A percentile compares a stretch with the other conserved stretches of the same genome.
These are phyloP conservation scores for Paramormyrops hopkinsi DNA, from an alignment of 2,797 vertebrate species.

Conservation along the genomic window DNA sequence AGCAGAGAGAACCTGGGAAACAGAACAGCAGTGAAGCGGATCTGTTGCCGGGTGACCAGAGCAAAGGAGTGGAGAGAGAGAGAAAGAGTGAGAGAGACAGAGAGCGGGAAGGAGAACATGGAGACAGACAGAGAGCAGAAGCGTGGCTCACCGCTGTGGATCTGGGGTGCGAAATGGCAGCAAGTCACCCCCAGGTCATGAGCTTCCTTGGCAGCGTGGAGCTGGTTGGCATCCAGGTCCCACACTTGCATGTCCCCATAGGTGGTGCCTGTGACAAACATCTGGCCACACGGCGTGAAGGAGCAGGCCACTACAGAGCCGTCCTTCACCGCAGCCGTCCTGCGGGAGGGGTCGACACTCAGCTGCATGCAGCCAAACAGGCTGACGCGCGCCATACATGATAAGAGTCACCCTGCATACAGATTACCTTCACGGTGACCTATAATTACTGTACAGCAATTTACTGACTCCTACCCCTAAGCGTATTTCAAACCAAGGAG, in stretches of 20 bases:
- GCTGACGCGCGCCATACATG: background rate
- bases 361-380: background rate
- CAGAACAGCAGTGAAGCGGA: background rate
- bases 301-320: slow-evolving; percentile 82
- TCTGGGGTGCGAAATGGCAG: slow-evolving; percentile 75
- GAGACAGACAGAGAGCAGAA: background rate
- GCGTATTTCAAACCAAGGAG: background rate
- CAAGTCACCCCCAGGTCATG: slow-evolving; percentile 90
- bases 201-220: slow-evolving; percentile 74
- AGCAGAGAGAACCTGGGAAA: background rate
- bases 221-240: slow-evolving; percentile 78
- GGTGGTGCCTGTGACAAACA: slow-evolving; percentile 84
- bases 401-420: background rate
- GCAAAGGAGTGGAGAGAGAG: background rate
- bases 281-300: slow-evolving; percentile 76
- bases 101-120: background rate
- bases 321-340: slow-evolving; percentile 71
- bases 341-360: slow-evolving; percentile 43
- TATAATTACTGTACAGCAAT: background rate
- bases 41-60: background rate
- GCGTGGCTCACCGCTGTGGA: slow-evolving; percentile 62
- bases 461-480: background rate
- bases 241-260: slow-evolving; percentile 86
- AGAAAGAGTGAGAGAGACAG: background rate
- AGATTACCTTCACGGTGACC: background rate